Percentiles rank a stretch among this genome's conserved stretches.
These are phyloP conservation scores for Pungitius pungitius DNA, from an alignment of 2,113 vertebrate genomes.

Conservation along the genomic window DNA sequence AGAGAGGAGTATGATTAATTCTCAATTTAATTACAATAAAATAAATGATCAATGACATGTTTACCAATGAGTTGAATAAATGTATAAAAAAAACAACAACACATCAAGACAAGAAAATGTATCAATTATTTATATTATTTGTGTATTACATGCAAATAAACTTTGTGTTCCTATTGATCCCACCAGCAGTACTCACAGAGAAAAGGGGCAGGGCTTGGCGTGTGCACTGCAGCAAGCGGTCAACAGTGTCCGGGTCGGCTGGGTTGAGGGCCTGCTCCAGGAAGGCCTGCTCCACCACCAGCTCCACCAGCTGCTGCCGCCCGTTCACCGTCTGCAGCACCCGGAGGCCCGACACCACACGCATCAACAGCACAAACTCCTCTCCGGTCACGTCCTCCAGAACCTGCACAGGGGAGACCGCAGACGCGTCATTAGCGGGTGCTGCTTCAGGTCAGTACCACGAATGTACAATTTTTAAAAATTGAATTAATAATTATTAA, in stretches of 20 bases:
- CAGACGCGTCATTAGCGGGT: neutral
- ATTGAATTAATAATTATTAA: too few relatives aligned
- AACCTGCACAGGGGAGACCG: constrained; percentile 79
- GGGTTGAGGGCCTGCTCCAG: constrained; percentile 94
- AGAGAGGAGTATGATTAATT: neutral
- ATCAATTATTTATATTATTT: too few relatives aligned
- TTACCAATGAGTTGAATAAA: neutral
- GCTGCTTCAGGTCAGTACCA: too few relatives aligned
- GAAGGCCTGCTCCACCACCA: constrained; percentile 95
- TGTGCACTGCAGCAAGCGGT: constrained; percentile 96
- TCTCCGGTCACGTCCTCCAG: constrained; percentile 97
- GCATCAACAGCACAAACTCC: constrained; percentile 98
- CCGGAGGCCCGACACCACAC: constrained; percentile 89
- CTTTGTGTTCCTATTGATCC: neutral
- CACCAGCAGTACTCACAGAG: constrained; percentile 82
- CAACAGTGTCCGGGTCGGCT: constrained; percentile 90
- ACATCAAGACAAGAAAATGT: too few relatives aligned
- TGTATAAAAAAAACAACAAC: too few relatives aligned
- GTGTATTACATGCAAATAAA: too few relatives aligned
- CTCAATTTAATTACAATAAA: neutral
- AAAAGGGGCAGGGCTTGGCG: constrained; percentile 96
- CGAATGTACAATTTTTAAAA: too few relatives aligned
- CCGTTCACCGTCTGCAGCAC: constrained; percentile 94
- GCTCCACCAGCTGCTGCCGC: constrained; percentile 92
- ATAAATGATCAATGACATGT: neutral